Percentiles rank a stretch among this genome's conserved stretches.
Evolutionary conservation across 2,797 vertebrate genomes (phyloP).

Genomic region (Aldrovandia affinis): DNA sequence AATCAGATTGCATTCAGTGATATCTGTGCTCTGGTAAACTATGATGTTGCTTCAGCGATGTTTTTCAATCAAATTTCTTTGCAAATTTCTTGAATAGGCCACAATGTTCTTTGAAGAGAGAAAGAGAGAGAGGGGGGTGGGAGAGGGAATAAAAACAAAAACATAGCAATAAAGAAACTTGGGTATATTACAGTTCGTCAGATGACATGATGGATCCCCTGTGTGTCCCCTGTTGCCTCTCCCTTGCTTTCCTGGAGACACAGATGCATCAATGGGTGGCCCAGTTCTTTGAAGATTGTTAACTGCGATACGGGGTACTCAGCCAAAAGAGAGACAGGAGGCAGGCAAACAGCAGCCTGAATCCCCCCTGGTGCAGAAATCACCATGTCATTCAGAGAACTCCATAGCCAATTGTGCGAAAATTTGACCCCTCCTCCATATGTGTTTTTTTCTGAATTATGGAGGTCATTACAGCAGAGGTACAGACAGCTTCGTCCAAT

Average conservation of each 20-base stretch:
- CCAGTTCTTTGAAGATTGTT: not conserved
- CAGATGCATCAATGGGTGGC: not conserved
- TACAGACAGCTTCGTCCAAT: not conserved
- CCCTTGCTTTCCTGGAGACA: not conserved
- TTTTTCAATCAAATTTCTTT: not conserved
- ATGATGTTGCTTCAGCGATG: not conserved
- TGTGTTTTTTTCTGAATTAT: not conserved
- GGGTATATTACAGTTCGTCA: constrained; percentile 1
- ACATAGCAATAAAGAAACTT: not conserved
- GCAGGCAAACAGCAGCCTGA: not conserved
- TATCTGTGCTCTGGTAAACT: not conserved
- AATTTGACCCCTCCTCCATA: not conserved
- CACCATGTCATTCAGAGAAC: not conserved
- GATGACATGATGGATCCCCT: not conserved
- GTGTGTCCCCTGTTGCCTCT: not conserved
- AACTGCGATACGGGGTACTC: constrained; percentile 3
- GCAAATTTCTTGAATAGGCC: not conserved
- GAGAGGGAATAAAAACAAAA: not conserved
- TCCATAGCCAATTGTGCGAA: not conserved
- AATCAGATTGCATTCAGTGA: not conserved
- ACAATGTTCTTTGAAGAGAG: no score
- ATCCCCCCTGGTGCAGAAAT: not conserved
- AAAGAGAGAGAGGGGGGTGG: not conserved
- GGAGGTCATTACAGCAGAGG: not conserved
- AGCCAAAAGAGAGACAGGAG: not conserved